Percentiles rank a stretch among this genome's conserved stretches.
phyloP scores from a whole-genome alignment of 2,888 invertebrate genomes.

The Synanthedon vespiformis region DNA sequence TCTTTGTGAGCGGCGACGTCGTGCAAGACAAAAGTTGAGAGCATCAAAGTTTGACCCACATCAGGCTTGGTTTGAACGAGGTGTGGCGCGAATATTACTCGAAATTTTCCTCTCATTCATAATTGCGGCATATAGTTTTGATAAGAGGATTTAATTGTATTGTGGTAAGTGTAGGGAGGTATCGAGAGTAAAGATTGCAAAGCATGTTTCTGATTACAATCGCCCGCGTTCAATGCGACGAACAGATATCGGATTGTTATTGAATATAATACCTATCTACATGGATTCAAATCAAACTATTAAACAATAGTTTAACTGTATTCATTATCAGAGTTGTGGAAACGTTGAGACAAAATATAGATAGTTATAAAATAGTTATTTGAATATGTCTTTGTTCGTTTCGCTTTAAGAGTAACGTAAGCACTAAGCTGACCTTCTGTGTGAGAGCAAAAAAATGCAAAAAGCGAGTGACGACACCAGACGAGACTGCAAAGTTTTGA shows the following conservation, averaged over 20 bases:
- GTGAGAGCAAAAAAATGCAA: conserved; percentile 18
- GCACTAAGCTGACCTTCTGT: conserved; percentile 16
- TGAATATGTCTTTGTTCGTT: conserved; percentile 13
- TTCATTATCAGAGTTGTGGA: background rate
- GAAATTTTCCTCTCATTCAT: conserved; percentile 28
- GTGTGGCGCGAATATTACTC: conserved; percentile 26
- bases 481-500: conserved; percentile 15
- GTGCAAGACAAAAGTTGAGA: conserved; percentile 17
- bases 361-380: conserved; percentile 1
- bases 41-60: conserved; percentile 31
- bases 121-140: conserved; percentile 14
- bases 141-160: conserved; percentile 22
- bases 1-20: conserved; percentile 9
- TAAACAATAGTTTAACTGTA: background rate
- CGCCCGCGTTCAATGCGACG: conserved; percentile 17
- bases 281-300: conserved; percentile 9
- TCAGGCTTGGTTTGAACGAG: conserved; percentile 19
- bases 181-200: conserved; percentile 12
- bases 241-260: conserved; percentile 24
- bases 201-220: conserved; percentile 29
- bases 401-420: conserved; percentile 14
- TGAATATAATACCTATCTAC: conserved; percentile 15
- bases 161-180: conserved; percentile 18
- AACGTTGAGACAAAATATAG: conserved; percentile 18
- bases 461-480: conserved; percentile 22